Base-by-base conservation (phyloP, 2,797 vertebrate genomes). In the Acanthopagrus latus region DNA sequence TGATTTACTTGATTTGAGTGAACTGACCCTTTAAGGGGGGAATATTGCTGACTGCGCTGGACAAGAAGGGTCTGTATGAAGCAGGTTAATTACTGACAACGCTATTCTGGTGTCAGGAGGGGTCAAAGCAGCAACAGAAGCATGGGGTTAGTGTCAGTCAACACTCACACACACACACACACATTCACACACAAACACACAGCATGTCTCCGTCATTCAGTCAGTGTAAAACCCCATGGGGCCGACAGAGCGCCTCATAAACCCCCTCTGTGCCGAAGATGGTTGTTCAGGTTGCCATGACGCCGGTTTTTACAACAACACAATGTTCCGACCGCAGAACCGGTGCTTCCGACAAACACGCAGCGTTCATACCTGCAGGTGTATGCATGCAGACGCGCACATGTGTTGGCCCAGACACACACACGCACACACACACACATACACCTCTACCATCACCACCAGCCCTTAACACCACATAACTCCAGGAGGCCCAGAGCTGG, bases 121-220 rank as follows among this genome's bases (percentile, higher is more conserved):
- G 91, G 90, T 92, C 89, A 92, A 81, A 82, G 83, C 77, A 78
- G 73, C 88, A 81, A 33, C 71, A 78, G 78, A 85, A 88, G 78
- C 81, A 81, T 76, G 78, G 84, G 80, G 87, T 78, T 71, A 57
- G 76, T 80, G 86, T 87, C 89, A 88, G 83, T 91, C 80, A 88
- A 62, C 78, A 62, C 80, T 78, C 76, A 74, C 54, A 58, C 64
- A 64, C 76, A 64, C 56, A 68, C 71, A 73, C 71, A 56, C 63
- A 69, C 50, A 58, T n/a, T 41, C 64, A 55, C 54, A 63, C 59
- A 71, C 62, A 51, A 23, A 72, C 64, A 80, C 82, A 83, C 85
- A 91, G 84, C 86, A 87, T 74, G 83, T n/a, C 69, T 73, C 79
- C 23, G 3, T 89, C 87, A 88, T 66, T 91, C 87, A 81, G 81